Evolutionary conservation across 2,888 invertebrate species (phyloP), one percentile per base, ranked within the genome.

Genomic region (Diaprepes abbreviatus): DNA sequence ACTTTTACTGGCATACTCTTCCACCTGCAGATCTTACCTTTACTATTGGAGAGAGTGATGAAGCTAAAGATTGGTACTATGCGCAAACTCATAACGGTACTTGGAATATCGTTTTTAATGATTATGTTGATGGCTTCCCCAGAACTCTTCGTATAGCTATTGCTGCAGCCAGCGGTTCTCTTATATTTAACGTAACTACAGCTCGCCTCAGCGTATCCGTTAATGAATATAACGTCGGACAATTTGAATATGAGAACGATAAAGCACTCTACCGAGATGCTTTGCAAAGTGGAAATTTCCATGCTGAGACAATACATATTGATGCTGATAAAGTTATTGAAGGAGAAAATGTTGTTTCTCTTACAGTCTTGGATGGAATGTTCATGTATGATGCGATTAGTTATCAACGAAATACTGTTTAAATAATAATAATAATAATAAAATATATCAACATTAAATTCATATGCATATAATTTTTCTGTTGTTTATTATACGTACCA

Each of bases 1-100:
- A 64, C 35, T 69, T 58, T 33, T 64, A 69, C 43, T 69, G 69
- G 64, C 69, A 69, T 17, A 21, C 40, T n/a, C 28, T 69, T 21
- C 58, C 64, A 16, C 69, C 69, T 10, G 17, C 38, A 31, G 48
- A 69, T 12, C 19, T 69, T 7, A 64, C 58, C 4, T 69, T 50
- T 36, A 10, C 12, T 12, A 40, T 69, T 31, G 64, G 58, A 17
- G 6, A 40, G 12, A 64, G 54, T 35, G 33, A 60, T 16, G 14
- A 24, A 28, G 14, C 43, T 9, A 52, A 45, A 54, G 54, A 67
- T 16, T 67, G 60, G 60, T 67, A 60, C 52, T 67, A 67, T 35
- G 59, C 60, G 0, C 66, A 67, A 60, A 59, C 64, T n/a, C 55
- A 54, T 12, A 64, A 64, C 17, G 64, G 64, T 12, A 43, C 55